phyloP scores from a whole-genome alignment of 2,113 vertebrate genomes.

The Myanophis thanlyinensis region DNA sequence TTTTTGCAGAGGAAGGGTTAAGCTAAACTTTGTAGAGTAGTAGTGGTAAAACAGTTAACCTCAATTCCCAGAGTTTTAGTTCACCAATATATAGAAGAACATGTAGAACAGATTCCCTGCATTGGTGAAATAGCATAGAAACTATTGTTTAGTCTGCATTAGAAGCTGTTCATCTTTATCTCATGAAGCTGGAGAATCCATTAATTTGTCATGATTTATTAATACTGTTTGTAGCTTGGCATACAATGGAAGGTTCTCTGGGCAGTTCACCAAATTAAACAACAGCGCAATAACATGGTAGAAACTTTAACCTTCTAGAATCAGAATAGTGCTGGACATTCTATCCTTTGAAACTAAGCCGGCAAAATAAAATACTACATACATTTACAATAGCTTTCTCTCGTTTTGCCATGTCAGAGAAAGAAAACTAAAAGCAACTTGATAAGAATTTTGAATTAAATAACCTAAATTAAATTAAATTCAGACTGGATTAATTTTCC shows the following conservation, averaged over 20 bases:
- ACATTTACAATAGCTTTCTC: background rate
- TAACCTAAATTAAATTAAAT: background rate
- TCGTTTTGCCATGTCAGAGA: background rate
- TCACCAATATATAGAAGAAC: background rate
- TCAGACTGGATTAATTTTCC: background rate
- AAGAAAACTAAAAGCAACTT: background rate
- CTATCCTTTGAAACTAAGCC: background rate
- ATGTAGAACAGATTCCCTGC: background rate
- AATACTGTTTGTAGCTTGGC: background rate
- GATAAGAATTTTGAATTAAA: background rate
- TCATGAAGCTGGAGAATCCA: background rate
- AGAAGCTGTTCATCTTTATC: background rate
- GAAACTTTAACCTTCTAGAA: background rate
- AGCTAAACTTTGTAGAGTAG: background rate
- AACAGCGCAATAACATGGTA: too few relatives aligned
- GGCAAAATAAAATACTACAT: background rate
- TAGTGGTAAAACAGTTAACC: background rate
- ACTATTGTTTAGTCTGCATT: background rate
- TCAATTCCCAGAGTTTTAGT: background rate
- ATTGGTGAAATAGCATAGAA: background rate
- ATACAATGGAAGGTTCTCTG: background rate
- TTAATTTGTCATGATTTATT: background rate
- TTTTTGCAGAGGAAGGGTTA: background rate
- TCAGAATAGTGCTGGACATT: background rate
- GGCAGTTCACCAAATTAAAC: background rate